Conservation (phyloP, 1,140 invertebrate species). For the Parasteatoda tepidariorum region DNA sequence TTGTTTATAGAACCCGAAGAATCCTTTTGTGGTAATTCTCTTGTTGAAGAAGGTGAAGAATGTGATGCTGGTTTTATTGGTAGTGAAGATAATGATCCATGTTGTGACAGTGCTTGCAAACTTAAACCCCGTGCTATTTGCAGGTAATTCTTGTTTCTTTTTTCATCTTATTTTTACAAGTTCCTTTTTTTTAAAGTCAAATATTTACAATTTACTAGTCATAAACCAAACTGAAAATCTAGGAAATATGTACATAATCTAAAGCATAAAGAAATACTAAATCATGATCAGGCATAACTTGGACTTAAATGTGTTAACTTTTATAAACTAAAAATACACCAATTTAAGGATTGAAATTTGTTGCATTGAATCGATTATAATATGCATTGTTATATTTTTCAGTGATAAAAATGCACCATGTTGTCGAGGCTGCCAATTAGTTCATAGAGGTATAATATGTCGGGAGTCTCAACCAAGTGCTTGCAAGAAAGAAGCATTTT, state of each 20-base stretch:
- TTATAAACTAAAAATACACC: no score
- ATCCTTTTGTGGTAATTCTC: slow-evolving; percentile 92
- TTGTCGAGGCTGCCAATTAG: slow-evolving; percentile 88
- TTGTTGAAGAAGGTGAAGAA: slow-evolving; percentile 94
- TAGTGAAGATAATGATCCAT: slow-evolving; percentile 90
- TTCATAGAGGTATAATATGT: slow-evolving; percentile 80
- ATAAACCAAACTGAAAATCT: no score
- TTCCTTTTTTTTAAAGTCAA: neutral
- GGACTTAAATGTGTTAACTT: no score
- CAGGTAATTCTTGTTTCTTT: slow-evolving; percentile 72
- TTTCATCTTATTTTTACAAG: neutral
- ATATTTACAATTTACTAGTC: no score
- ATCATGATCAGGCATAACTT: no score
- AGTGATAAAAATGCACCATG: slow-evolving; percentile 96
- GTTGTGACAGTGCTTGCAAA: slow-evolving; percentile 93
- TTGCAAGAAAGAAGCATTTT: slow-evolving; percentile 84
- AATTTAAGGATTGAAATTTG: no score
- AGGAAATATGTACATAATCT: no score
- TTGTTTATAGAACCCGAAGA: slow-evolving; percentile 83
- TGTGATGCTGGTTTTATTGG: slow-evolving; percentile 93
- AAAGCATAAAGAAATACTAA: no score
- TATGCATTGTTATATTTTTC: no score
- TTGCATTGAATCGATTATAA: no score
- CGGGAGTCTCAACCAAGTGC: slow-evolving; percentile 87
- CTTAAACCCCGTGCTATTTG: slow-evolving; percentile 86